Evolutionary conservation across 2,113 vertebrate genomes (phyloP).

Genomic region (Tetrax tetrax): DNA sequence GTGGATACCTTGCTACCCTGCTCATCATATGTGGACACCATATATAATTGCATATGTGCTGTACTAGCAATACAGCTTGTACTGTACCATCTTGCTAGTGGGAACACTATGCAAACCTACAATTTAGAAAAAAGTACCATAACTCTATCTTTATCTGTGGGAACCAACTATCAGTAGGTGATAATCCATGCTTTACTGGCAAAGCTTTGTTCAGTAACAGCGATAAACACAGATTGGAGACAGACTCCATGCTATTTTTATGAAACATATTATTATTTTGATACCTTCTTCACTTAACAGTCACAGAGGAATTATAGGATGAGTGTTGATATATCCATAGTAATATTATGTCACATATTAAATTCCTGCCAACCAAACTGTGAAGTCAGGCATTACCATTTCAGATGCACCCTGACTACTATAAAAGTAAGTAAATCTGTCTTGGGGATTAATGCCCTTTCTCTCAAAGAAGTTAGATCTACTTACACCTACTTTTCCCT

Average conservation of each 20-base stretch:
- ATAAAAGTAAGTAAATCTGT: background rate
- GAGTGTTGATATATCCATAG: conserved; percentile 11
- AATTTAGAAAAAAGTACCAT: background rate
- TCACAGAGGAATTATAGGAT: background rate
- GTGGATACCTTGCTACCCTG: background rate
- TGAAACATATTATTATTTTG: conserved; percentile 5
- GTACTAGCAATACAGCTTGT: background rate
- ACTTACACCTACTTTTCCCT: background rate
- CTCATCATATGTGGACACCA: background rate
- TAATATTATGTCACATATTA: conserved; percentile 32
- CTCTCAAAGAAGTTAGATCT: background rate
- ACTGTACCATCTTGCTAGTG: background rate
- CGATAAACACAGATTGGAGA: background rate
- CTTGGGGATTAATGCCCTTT: background rate
- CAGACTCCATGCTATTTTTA: conserved; percentile 34
- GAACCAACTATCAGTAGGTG: background rate
- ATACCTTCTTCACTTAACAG: conserved; percentile 7
- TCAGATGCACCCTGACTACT: background rate
- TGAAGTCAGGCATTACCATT: background rate
- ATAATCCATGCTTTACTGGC: background rate
- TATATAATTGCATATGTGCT: background rate
- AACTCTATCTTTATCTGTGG: background rate
- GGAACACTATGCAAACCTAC: background rate
- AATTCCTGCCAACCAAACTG: conserved; percentile 19
- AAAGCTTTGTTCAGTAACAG: background rate